These are phyloP conservation scores for Enteromius unitaeniatus DNA, from an alignment of 2,797 vertebrate species.

Conservation along the genomic window DNA sequence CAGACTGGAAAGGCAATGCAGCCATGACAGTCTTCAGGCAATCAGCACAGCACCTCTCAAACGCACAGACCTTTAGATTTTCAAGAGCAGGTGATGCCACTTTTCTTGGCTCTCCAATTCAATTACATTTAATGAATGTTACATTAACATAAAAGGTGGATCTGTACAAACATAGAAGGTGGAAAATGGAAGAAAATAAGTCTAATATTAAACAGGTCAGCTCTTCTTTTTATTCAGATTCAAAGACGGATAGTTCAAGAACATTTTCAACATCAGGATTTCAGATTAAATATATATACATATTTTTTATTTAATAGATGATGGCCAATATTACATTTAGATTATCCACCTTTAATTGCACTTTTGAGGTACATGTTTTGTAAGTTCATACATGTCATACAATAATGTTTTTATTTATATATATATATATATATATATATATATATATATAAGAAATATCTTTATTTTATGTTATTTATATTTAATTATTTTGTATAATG, in stretches of 20 bases:
- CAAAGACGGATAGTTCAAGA: neutral
- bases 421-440: too few species aligned
- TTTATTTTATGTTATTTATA: too few species aligned
- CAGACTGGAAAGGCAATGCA: conserved; percentile 54
- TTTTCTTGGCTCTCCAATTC: conserved; percentile 58
- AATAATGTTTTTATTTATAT: too few species aligned
- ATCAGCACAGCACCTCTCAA: conserved; percentile 48
- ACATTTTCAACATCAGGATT: neutral
- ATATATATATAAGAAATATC: too few species aligned
- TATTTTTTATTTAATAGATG: too few species aligned
- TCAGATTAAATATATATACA: too few species aligned
- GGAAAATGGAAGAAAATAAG: conserved; percentile 28
- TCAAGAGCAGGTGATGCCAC: conserved; percentile 52
- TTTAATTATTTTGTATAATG: neutral
- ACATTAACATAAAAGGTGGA: conserved; percentile 58
- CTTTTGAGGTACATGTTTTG: neutral
- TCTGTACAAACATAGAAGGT: conserved; percentile 14
- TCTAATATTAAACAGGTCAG: conserved; percentile 20
- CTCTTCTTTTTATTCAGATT: conserved; percentile 1
- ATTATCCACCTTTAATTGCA: too few species aligned
- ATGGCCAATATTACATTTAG: neutral
- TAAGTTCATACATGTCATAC: neutral
- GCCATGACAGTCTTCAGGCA: conserved; percentile 46
- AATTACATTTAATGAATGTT: conserved; percentile 61
- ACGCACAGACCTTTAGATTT: conserved; percentile 55